These are phyloP conservation scores for Gryon sp. DNA, from an alignment of 1,140 invertebrate species.

Conservation along the genomic window DNA sequence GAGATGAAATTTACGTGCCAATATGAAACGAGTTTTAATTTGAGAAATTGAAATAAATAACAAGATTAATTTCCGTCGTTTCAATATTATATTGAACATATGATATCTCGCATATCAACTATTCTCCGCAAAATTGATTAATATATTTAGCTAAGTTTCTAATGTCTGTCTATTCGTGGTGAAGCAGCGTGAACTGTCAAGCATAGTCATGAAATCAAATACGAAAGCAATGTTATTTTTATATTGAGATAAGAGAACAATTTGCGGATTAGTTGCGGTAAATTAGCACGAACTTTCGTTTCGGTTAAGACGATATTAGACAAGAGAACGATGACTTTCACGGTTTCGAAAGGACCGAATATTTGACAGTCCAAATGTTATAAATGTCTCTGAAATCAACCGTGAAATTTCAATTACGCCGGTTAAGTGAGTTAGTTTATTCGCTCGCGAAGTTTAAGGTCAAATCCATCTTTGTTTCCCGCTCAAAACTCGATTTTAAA, in stretches of 20 bases:
- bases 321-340: conserved; percentile 11
- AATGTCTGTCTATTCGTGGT: too few relatives aligned
- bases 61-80: too few relatives aligned
- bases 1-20: too few relatives aligned
- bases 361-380: conserved; percentile 4
- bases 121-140: too few relatives aligned
- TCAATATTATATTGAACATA: too few relatives aligned
- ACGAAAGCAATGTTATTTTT: conserved; percentile 11
- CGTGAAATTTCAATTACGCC: conserved; percentile 44
- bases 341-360: neutral
- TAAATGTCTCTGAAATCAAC: conserved; percentile 29
- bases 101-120: too few relatives aligned
- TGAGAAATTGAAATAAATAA: too few relatives aligned
- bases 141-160: too few relatives aligned
- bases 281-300: conserved; percentile 7
- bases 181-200: neutral
- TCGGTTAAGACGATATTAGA: conserved; percentile 1
- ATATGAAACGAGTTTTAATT: too few relatives aligned
- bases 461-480: conserved; percentile 18
- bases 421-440: conserved; percentile 30
- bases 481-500: conserved; percentile 17
- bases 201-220: neutral
- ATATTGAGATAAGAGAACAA: conserved; percentile 4
- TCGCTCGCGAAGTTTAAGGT: conserved; percentile 29
- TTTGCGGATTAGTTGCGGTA: conserved; percentile 14